Base-by-base conservation (phyloP, 2,797 vertebrate genomes). In the Mastacembelus armatus region DNA sequence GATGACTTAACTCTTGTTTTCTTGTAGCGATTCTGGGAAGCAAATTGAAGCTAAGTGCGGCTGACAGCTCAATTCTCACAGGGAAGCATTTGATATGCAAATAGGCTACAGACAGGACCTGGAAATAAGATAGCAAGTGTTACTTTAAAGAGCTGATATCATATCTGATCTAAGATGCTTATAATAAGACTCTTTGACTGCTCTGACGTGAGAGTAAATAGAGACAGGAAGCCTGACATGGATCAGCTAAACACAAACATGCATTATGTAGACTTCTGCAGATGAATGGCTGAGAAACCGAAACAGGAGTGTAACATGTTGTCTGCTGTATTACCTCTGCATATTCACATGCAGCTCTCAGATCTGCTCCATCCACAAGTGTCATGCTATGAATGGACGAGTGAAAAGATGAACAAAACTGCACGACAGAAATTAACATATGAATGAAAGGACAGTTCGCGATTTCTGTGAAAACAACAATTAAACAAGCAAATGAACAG, bases 41-140 rank as follows among this genome's bases (percentile, higher is more conserved):
- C 54, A 81, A 77, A 83, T 66, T 81, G 83, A 85, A 74, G 74
- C 4, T 68, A 58, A 85, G 36, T 56, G 51, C 3, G 15, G 65
- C 64, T 36, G 86, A 81, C 85, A 78, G 80, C 40, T 69, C 65
- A 26, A 33, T 84, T 68, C 67, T 75, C 69, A 48, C 49, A 40
- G 73, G 80, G 84, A 81, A 74, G 44, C 47, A 68, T 81, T 77
- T 85, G 67, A 84, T 83, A 76, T 85, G 79, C 52, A 84, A 77
- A 88, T 67, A 40, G 14, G 29, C 29, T 16, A 16, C 50, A 30
- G 67, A 61, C 40, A 60, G 29, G 64, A 83, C 65, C 43, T 45
- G 69, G 62, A 70, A 60, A 74, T 54, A 16, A 61, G 59, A 69
- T 5, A 10, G 26, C 24, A 15, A 70, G 32, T 3, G 55, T 65